Base-by-base conservation (phyloP, 2,113 vertebrate species). In the Neopipo cinnamomea region DNA sequence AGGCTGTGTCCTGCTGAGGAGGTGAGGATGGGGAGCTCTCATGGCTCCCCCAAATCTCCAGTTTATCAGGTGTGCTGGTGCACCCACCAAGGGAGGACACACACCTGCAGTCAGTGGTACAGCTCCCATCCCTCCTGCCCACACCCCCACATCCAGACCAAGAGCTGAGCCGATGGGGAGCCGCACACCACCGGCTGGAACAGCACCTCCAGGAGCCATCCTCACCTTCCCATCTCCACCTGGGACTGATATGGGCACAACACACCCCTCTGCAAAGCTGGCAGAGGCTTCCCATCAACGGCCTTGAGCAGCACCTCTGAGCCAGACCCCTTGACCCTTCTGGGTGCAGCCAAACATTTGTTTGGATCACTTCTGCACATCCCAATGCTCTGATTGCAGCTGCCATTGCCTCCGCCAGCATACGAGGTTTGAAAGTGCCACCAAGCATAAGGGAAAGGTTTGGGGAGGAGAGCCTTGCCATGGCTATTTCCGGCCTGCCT, bases 191-290 rank as follows among this genome's bases (percentile, higher is more conserved):
- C 17, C 4, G 3, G 21, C 52, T 83, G 84, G 46, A 42, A 27
- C 35, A 58, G 39, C 0, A 0, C 15, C 68, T 20, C 31, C 68
- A 83, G 75, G 33, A 85, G 37, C 62, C 37, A 0, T 27, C 22
- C 8, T 59, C 28, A 28, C 61, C 65, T 39, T 42, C 10, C 0
- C 41, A 24, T 13, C 35, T 31, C 66, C 50, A 30, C 33, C 59
- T 33, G 12, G 5, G 2, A 5, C 61, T 33, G 50, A 12, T 67
- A 70, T 0, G 0, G 2, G 4, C 49, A 31, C 17, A 3, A 5
- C 56, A 31, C 18, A 25, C 25, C 68, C 68, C 59, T 88, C 55
- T 59, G 72, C 86, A 89, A 59, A 47, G 47, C 88, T 70, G 68
- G 50, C 56, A 78, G 65, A 1, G 0, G 19, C 37, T 76, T 76